Evolutionary conservation across 2,113 vertebrate species (phyloP).

Genomic region (Calyptomena viridis): DNA sequence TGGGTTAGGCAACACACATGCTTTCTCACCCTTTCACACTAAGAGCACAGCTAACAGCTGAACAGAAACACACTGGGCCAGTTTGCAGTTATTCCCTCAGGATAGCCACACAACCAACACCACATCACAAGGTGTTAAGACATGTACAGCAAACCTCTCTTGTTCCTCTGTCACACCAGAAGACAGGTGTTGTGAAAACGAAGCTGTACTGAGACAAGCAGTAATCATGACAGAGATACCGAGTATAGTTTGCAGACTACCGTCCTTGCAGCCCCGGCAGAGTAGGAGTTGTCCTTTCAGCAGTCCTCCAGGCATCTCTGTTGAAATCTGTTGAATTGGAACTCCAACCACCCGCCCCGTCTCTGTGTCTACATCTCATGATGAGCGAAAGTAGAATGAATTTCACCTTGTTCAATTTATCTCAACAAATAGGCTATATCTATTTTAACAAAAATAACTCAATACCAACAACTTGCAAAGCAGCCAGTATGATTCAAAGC

Average conservation of each 20-base stretch:
- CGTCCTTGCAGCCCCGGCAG: not conserved
- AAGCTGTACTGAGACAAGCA: not conserved
- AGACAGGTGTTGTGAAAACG: not conserved
- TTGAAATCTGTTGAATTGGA: not conserved
- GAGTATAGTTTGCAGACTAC: not conserved
- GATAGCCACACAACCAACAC: not conserved
- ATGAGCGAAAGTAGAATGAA: not conserved
- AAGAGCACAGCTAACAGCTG: not conserved
- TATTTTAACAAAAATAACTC: not conserved
- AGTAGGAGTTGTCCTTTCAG: not conserved
- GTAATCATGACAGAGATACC: not conserved
- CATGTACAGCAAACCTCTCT: rapidly evolving
- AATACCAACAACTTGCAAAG: not conserved
- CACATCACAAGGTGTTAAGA: not conserved
- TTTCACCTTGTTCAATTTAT: not conserved
- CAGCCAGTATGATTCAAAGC: not conserved
- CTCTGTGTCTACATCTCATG: not conserved
- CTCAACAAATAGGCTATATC: not conserved
- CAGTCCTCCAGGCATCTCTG: not conserved
- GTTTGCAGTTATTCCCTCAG: not conserved
- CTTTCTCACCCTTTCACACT: not conserved
- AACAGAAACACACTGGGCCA: not conserved
- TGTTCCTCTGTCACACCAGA: not conserved
- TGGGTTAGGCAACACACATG: not conserved
- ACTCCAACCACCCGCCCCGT: not conserved